Base-by-base conservation (phyloP, 2,888 invertebrate species). In the Tenthredo mesomela region DNA sequence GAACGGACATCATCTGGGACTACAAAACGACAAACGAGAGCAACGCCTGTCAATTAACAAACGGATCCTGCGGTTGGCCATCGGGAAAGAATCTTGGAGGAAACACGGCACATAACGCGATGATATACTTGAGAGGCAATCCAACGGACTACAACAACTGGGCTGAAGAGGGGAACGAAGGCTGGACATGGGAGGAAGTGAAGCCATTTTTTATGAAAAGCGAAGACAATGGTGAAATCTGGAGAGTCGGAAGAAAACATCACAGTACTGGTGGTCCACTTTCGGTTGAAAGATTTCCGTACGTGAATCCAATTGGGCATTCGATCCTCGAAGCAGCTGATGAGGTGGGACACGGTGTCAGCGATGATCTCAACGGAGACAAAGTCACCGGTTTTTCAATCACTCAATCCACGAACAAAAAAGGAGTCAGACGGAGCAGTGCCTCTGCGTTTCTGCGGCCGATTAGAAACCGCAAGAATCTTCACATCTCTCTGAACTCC, bases 61-160 rank as follows among this genome's bases (percentile, higher is more conserved):
- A 88, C 12, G 94, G 94, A 1, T 93, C 93, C 6, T 96, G 96
- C 89, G 93, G 93, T 21, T 97, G 96, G 96, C 95, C 96, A 0
- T 94, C 96, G 84, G 97, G 96, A 3, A 97, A 96, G 91, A 96
- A 96, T 86, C 91, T 95, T 89, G 97, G 97, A 6, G 97, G 97
- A 0, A 95, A 95, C 87, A 95, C 95, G 71, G 96, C 96, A 0
- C 95, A 96, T 83, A 97, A 97, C 90, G 97, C 97, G 0, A 97
- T 97, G 97, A 97, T 96, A 95, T 97, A 97, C 92, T 96, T 96
- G 92, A 94, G 97, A 37, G 97, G 97, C 0, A 96, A 96, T 88
- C 94, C 96, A 0, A 94, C 94, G 1, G 97, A 97, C 93, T 97
- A 96, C 93, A 96, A 97, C 90, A 94, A 95, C 10, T 97, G 97